Conservation (phyloP, 2,113 vertebrate genomes). For the Peucedramus taeniatus region DNA sequence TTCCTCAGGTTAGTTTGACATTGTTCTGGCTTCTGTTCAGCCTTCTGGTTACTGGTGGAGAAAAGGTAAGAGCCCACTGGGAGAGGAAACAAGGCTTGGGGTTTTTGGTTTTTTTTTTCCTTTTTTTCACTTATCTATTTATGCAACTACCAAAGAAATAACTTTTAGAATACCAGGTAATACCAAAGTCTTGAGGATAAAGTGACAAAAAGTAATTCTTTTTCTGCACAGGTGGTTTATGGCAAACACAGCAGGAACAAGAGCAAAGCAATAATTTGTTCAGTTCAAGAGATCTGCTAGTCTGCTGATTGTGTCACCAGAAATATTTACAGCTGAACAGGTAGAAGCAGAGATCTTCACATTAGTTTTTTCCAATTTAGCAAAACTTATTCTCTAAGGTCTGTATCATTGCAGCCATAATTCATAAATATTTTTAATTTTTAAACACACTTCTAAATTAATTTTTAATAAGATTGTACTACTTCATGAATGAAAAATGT, state of each 20-base stretch:
- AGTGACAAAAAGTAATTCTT: background rate
- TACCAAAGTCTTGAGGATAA: conserved; percentile 6
- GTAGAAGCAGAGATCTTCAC: background rate
- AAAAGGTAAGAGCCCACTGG: background rate
- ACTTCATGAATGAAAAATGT: conserved; percentile 15
- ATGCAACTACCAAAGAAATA: background rate
- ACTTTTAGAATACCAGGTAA: conserved; percentile 8
- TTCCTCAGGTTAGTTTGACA: background rate
- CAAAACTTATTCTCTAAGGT: background rate
- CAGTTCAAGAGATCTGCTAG: background rate
- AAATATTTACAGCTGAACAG: background rate
- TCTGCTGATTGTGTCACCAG: background rate
- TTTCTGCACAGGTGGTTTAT: background rate
- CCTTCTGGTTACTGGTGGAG: background rate
- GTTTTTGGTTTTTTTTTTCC: background rate
- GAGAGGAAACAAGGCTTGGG: background rate
- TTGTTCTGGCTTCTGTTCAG: background rate
- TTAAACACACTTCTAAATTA: conserved; percentile 41
- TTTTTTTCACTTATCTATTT: background rate
- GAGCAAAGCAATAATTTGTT: background rate
- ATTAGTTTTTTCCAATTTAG: background rate
- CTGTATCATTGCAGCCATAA: background rate
- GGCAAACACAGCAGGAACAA: background rate
- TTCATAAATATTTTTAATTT: conserved; percentile 51
- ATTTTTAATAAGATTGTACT: conserved; percentile 44